Evolutionary conservation across 1,140 invertebrate genomes (phyloP).

Genomic region (Neelides sp.): DNA sequence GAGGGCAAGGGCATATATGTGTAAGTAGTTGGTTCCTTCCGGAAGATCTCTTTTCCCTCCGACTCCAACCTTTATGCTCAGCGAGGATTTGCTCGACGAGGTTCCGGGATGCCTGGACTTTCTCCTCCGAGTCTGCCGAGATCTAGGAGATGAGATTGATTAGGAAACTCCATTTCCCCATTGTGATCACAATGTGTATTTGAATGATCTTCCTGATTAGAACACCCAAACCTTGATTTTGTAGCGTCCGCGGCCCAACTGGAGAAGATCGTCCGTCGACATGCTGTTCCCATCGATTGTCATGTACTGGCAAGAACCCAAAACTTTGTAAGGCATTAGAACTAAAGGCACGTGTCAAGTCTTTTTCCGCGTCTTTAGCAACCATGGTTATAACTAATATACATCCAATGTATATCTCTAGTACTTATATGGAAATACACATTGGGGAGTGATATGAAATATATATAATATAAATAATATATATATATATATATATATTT

Average conservation of each 20-base stretch:
- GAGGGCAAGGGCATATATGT: too few species aligned
- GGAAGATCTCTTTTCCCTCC: too few species aligned
- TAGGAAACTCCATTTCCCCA: background rate
- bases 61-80: constrained; percentile 45
- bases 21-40: too few species aligned
- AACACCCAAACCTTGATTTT: constrained; percentile 45
- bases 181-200: background rate
- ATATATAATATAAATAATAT: too few species aligned
- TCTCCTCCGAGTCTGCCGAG: constrained; percentile 43
- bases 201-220: too few species aligned
- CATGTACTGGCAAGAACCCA: constrained; percentile 41
- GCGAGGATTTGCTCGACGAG: constrained; percentile 49
- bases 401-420: too few species aligned
- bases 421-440: too few species aligned
- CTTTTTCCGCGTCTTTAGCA: background rate
- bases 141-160: constrained; percentile 35
- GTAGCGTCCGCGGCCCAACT: constrained; percentile 45
- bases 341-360: background rate
- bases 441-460: too few species aligned
- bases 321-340: constrained; percentile 1
- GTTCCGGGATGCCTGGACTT: constrained; percentile 42
- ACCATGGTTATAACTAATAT: too few species aligned
- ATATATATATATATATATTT: too few species aligned
- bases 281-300: constrained; percentile 47
- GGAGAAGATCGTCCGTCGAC: constrained; percentile 45